Evolutionary conservation across 2,113 vertebrate genomes (phyloP).

Genomic region (Elanus axillaris): DNA sequence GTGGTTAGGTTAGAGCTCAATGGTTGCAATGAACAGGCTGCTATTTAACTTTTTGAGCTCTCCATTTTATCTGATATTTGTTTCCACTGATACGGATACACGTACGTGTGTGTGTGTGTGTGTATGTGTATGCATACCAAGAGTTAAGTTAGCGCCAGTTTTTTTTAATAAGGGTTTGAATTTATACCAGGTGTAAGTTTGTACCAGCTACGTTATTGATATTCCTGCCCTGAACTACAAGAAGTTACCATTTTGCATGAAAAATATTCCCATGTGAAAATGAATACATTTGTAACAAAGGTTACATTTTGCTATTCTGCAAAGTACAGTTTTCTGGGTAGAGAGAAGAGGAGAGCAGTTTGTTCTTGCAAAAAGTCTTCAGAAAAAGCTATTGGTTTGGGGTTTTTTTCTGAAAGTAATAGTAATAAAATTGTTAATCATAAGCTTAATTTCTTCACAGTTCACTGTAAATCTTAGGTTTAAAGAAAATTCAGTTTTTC

Average conservation of each 20-base stretch:
- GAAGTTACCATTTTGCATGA: not conserved
- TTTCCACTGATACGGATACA: not conserved
- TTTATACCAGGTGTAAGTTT: not conserved
- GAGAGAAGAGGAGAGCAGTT: not conserved
- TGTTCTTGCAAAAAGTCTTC: not conserved
- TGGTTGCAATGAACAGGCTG: accelerated
- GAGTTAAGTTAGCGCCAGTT: not conserved
- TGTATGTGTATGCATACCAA: not conserved
- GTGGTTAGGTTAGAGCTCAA: not conserved
- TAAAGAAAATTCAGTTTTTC: not conserved
- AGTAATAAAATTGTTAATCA: not conserved
- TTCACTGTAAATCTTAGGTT: not conserved
- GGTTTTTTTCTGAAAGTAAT: not conserved
- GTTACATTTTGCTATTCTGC: not conserved
- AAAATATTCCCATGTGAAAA: not conserved
- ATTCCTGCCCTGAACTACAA: not conserved
- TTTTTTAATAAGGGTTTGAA: not conserved
- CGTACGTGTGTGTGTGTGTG: too few species aligned
- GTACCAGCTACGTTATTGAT: not conserved
- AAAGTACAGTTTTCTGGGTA: not conserved
- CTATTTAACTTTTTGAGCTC: not conserved
- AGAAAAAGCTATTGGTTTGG: not conserved
- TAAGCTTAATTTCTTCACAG: not conserved
- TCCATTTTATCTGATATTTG: not conserved
- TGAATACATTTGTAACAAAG: not conserved